A percentile compares a stretch with the other conserved stretches of the same genome.
Evolutionary conservation across 1,140 invertebrate genomes (phyloP).

Genomic region (Uloborus diversus): DNA sequence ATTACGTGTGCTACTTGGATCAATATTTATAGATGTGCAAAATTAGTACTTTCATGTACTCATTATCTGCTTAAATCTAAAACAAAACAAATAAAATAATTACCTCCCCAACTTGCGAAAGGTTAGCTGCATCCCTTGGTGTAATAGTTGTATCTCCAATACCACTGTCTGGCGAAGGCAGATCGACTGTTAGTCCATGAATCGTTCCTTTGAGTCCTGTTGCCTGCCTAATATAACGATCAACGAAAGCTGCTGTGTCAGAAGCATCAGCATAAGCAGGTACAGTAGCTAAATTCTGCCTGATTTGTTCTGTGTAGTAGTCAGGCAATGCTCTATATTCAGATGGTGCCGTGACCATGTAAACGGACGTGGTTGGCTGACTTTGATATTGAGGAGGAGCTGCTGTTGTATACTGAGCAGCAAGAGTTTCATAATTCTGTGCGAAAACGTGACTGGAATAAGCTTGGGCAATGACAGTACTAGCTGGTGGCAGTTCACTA

Average conservation of each 20-base stretch:
- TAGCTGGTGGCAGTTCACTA: constrained; percentile 21
- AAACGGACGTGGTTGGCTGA: constrained; percentile 2
- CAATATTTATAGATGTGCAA: too few relatives aligned
- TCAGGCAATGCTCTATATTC: constrained; percentile 27
- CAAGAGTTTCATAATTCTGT: constrained; percentile 21
- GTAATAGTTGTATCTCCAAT: constrained; percentile 91
- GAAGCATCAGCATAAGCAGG: constrained; percentile 32
- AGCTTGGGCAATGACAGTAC: constrained; percentile 16
- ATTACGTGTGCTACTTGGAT: too few relatives aligned
- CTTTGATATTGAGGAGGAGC: constrained; percentile 8
- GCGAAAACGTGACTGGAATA: constrained; percentile 30
- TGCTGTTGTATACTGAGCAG: constrained; percentile 22
- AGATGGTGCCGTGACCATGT: constrained; percentile 22
- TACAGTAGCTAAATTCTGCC: not conserved
- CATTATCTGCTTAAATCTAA: too few relatives aligned
- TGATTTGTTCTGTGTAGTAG: constrained; percentile 37
- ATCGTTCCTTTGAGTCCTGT: constrained; percentile 44
- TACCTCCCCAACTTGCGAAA: constrained; percentile 78
- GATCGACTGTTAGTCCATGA: constrained; percentile 79
- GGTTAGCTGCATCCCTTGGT: constrained; percentile 73
- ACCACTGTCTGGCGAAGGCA: constrained; percentile 90
- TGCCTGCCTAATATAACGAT: constrained; percentile 70
- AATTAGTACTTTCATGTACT: too few relatives aligned
- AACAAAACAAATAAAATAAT: too few relatives aligned
- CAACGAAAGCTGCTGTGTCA: constrained; percentile 62